Conservation (phyloP, 2,797 vertebrate species). For the Gadopsis marmoratus region DNA sequence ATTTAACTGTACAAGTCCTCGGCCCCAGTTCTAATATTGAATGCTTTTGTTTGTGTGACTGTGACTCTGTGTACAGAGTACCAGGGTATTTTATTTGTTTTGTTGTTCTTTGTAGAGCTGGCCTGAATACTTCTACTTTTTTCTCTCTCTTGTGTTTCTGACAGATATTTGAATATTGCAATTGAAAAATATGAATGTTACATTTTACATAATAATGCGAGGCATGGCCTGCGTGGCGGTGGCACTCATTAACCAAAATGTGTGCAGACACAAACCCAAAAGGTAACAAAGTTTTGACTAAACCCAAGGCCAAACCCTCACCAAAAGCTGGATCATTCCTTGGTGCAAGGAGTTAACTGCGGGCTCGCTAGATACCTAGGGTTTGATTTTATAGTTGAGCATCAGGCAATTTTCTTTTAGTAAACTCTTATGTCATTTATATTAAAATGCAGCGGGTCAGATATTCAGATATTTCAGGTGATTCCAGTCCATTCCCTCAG, state of each 20-base stretch:
- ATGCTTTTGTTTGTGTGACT: slow-evolving; percentile 59
- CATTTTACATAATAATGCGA: background rate
- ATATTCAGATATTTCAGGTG: background rate
- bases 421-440: background rate
- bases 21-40: slow-evolving; percentile 51
- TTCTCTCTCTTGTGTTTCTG: slow-evolving; percentile 4
- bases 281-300: background rate
- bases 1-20: slow-evolving; percentile 75
- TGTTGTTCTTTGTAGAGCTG: slow-evolving; percentile 44
- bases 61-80: slow-evolving; percentile 24
- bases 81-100: slow-evolving; percentile 49
- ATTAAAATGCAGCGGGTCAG: background rate
- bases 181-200: background rate
- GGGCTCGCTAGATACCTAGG: background rate
- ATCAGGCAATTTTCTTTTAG: background rate
- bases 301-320: background rate
- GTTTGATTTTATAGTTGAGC: background rate
- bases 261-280: background rate
- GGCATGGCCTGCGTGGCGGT: too few relatives aligned
- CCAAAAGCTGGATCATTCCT: background rate
- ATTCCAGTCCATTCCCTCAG: background rate
- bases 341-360: background rate
- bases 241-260: background rate
- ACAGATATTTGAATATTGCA: background rate
- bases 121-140: background rate